phyloP scores from a whole-genome alignment of 1,140 invertebrate genomes.

The Drosophila dunni region DNA sequence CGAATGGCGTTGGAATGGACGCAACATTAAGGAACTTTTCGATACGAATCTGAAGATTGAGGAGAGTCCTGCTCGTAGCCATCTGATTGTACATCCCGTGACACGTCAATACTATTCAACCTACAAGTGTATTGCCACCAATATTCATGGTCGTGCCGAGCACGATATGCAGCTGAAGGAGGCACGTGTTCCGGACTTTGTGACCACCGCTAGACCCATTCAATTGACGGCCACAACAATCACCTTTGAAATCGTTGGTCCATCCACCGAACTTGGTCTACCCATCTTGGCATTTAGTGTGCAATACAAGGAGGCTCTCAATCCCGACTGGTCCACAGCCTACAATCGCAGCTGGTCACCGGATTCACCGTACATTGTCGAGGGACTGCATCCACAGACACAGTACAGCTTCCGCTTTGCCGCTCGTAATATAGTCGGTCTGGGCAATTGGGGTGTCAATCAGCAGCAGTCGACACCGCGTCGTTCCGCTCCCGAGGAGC shows the following conservation, averaged over 20 bases:
- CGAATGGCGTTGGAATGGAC: constrained; percentile 89
- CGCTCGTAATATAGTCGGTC: constrained; percentile 92
- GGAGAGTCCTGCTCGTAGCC: constrained; percentile 89
- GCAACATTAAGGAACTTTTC: constrained; percentile 85
- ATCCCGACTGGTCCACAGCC: constrained; percentile 88
- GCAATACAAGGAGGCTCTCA: constrained; percentile 90
- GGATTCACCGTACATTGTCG: constrained; percentile 91
- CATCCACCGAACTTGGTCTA: constrained; percentile 89
- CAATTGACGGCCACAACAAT: constrained; percentile 93
- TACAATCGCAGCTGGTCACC: constrained; percentile 91
- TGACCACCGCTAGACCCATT: constrained; percentile 86
- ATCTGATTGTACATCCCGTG: constrained; percentile 88
- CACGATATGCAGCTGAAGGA: constrained; percentile 90
- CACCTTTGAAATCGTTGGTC: constrained; percentile 90
- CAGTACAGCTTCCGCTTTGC: constrained; percentile 94
- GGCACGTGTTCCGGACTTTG: constrained; percentile 87
- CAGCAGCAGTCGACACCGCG: constrained; percentile 86
- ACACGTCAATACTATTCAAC: constrained; percentile 89
- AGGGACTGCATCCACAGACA: constrained; percentile 91
- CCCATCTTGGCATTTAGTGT: constrained; percentile 90
- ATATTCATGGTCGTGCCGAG: constrained; percentile 89
- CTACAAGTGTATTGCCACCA: constrained; percentile 93
- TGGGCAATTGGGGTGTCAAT: constrained; percentile 89
- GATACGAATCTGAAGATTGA: constrained; percentile 87
- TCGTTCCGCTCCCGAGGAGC: constrained; percentile 85